Conservation (phyloP, 1,140 invertebrate species). For the Metopolophium dirhodum region DNA sequence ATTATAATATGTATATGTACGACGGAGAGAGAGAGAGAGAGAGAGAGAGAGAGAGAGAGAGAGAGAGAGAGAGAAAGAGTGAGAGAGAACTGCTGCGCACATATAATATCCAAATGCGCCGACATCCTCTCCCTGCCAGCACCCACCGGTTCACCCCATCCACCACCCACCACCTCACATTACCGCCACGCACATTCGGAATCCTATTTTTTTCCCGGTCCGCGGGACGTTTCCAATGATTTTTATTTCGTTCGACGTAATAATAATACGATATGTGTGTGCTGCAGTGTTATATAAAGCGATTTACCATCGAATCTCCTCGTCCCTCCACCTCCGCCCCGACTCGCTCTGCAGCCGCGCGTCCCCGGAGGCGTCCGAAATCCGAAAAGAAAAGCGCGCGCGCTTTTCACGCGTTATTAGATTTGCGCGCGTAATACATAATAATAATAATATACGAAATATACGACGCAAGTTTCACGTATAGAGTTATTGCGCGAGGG, state of each 20-base stretch:
- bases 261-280: neutral
- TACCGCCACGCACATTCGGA: too few relatives aligned
- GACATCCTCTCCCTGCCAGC: too few relatives aligned
- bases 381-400: neutral
- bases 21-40: neutral
- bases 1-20: neutral
- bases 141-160: neutral
- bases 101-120: neutral
- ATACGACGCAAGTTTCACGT: neutral
- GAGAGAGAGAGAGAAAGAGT: neutral
- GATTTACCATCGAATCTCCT: neutral
- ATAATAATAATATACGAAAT: neutral
- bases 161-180: neutral
- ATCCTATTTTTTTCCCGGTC: neutral
- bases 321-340: too few relatives aligned
- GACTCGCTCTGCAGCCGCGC: too few relatives aligned
- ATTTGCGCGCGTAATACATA: slow-evolving; percentile 7
- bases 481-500: neutral
- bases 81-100: neutral
- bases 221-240: slow-evolving; percentile 16
- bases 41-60: neutral
- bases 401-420: slow-evolving; percentile 53
- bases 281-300: neutral
- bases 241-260: slow-evolving; percentile 39
- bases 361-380: slow-evolving; percentile 32